Percentiles rank a stretch among this genome's conserved stretches.
Conservation (phyloP, 2,888 invertebrate genomes). For the Labia minor region DNA sequence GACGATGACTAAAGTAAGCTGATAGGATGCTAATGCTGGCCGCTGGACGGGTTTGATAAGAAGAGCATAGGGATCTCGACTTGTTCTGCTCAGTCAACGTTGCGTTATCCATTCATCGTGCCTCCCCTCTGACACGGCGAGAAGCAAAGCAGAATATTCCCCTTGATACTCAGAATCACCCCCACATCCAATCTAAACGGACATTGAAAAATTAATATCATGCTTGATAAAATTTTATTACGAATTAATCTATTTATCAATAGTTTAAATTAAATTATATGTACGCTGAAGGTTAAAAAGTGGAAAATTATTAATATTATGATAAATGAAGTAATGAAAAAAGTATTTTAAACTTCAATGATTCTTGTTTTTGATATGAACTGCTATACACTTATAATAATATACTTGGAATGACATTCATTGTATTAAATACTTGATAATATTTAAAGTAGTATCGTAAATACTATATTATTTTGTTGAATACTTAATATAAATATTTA, state of each 20-base stretch:
- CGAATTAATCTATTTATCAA: neutral
- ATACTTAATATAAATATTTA: too few species aligned
- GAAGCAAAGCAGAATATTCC: neutral
- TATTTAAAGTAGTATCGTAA: too few species aligned
- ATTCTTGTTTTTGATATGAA: too few species aligned
- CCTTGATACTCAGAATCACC: neutral
- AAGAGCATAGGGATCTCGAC: neutral
- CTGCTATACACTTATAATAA: too few species aligned
- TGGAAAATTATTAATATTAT: too few species aligned
- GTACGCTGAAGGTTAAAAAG: neutral
- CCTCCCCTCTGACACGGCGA: neutral
- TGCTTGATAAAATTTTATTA: conserved; percentile 5
- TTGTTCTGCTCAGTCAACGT: neutral
- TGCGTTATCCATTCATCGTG: neutral
- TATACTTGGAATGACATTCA: too few species aligned
- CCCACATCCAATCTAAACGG: neutral
- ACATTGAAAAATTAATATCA: conserved; percentile 2
- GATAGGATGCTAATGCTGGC: neutral
- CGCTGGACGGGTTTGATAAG: neutral
- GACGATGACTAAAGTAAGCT: neutral
- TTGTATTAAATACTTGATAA: too few species aligned
- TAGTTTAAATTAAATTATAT: neutral
- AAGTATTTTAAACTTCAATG: too few species aligned
- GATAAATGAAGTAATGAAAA: too few species aligned
- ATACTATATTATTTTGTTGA: too few species aligned